Percentiles rank a stretch among this genome's conserved stretches.
Conservation (phyloP, 2,888 invertebrate species). For the Andrena fulva region DNA sequence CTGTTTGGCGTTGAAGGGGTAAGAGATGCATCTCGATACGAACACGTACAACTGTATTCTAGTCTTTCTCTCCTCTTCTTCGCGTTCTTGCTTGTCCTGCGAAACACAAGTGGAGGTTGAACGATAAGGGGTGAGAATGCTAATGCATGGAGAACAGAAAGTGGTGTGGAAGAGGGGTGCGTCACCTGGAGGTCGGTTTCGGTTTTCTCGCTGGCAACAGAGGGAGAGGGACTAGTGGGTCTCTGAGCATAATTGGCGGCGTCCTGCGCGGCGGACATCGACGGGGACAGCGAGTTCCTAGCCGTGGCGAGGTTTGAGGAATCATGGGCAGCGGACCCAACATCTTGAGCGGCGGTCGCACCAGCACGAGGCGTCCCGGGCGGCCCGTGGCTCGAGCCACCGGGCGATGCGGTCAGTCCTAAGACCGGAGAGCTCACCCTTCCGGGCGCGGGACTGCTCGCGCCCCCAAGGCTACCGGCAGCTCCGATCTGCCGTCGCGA, state of each 20-base stretch:
- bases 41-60: constrained; percentile 99
- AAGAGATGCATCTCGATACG: constrained; percentile 98
- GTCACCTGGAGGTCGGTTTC: constrained; percentile 92
- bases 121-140: too few relatives aligned
- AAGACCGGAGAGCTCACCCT: constrained; percentile 85
- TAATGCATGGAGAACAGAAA: too few relatives aligned
- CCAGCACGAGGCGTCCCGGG: constrained; percentile 84
- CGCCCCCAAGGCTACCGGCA: constrained; percentile 72
- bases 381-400: constrained; percentile 74
- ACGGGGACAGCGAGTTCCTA: constrained; percentile 86
- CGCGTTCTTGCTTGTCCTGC: constrained; percentile 96
- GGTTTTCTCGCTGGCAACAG: constrained; percentile 95
- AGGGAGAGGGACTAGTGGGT: constrained; percentile 96
- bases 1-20: constrained; percentile 99
- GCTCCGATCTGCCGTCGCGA: constrained; percentile 85
- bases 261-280: constrained; percentile 83
- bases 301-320: constrained; percentile 79
- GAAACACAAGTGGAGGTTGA: background rate
- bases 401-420: constrained; percentile 82
- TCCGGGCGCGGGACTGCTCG: constrained; percentile 75
- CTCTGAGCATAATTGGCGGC: constrained; percentile 87
- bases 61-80: constrained; percentile 98
- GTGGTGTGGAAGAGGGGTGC: background rate
- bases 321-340: constrained; percentile 74
- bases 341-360: constrained; percentile 79